Base-by-base conservation (phyloP, 2,888 invertebrate genomes). In the Troglohyphantes excavatus region DNA sequence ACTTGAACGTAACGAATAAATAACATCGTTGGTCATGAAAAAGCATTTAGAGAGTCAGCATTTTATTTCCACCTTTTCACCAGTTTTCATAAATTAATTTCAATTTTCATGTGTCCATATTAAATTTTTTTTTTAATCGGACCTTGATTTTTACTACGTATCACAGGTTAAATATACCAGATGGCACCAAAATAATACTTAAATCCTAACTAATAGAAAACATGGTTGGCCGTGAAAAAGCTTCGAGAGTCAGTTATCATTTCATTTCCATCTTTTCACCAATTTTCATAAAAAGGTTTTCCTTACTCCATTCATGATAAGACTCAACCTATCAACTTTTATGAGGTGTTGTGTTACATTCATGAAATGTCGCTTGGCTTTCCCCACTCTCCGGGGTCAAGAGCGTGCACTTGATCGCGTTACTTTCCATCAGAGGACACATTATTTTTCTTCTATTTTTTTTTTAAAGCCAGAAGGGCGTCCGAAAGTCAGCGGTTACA, bases 301-400 rank as follows among this genome's bases (percentile, higher is more conserved):
- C 19, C n/a, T 59, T 75, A 11, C 19, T 21, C 17, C 21, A 11
- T 17, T 9, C 53, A 6, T 6, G 78, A 78, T 39, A 61, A 61
- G 26, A 23, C n/a, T 23, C 7, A 11, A 63, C 75, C 65, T 63
- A 65, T 78, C 78, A 68, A 29, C 23, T 43, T 76, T 65, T 81
- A 68, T 68, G 67, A 53, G 79, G 79, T 81, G 68, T 81, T 46
- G 27, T 65, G 27, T 81, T 81, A 68, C 79, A 33, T 3, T 61
- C 46, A 9, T 61, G 67, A 59, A 65, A 59, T 27, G 72, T 63
- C 46, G 27, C 53, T 73, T 73, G 73, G 73, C 68, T 72, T 63
- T 84, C 68, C 73, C 76, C 59, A 17, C 53, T 53, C 3, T 1
- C 9, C 53, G 59, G 68, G 84, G 84, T 85, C 84, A 76, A 85